phyloP scores from a whole-genome alignment of 2,113 vertebrate genomes.

The Ariopsis seemanni region DNA sequence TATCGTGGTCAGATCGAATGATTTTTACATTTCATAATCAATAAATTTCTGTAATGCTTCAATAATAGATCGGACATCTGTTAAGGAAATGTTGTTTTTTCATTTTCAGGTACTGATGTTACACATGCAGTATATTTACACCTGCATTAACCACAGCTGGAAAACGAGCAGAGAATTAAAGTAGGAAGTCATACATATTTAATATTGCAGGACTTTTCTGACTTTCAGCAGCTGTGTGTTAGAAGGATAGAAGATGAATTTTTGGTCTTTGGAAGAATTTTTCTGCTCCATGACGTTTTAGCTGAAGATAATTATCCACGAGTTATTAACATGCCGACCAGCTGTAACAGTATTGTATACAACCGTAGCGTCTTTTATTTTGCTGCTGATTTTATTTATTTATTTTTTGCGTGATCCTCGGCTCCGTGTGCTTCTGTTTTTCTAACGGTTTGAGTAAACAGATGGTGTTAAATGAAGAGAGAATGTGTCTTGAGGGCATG shows the following conservation, averaged over 20 bases:
- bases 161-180: background rate
- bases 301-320: background rate
- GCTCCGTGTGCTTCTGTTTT: constrained; percentile 27
- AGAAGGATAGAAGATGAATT: background rate
- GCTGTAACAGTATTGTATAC: background rate
- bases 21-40: background rate
- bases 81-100: no score
- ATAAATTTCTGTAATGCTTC: no score
- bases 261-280: background rate
- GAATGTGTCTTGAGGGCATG: constrained; percentile 61
- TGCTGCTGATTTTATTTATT: background rate
- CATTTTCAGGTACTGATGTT: no score
- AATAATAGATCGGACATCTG: no score
- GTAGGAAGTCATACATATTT: background rate
- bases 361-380: background rate
- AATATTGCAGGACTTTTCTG: background rate
- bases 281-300: background rate
- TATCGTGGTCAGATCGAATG: background rate
- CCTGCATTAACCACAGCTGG: background rate
- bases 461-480: constrained; percentile 41
- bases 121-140: no score
- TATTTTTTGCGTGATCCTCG: background rate
- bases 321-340: background rate
- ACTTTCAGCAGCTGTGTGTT: background rate
- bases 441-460: constrained; percentile 36